Evolutionary conservation across 2,113 vertebrate genomes (phyloP), one percentile per base, ranked within the genome.

Genomic region (Erythrolamprus reginae): DNA sequence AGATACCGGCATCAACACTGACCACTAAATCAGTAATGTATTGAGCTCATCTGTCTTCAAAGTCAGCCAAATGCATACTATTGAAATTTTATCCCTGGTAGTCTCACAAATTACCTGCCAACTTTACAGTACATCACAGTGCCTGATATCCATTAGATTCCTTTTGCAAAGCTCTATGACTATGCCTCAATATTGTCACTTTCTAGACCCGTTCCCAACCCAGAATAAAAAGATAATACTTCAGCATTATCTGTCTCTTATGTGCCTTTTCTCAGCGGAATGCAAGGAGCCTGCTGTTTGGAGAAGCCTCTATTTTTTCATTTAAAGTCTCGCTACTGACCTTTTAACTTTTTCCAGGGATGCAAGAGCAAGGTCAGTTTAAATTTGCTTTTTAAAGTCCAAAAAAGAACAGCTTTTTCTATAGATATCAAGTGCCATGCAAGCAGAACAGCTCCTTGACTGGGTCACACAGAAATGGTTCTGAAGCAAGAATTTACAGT

Each of bases 1-100:
- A 84, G 77, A 47, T 61, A 61, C 86, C 24, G 24, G 45, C 86
- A 90, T 90, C 89, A 90, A 86, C 83, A 90, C 52, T 90, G 89
- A 90, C 89, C 89, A 77, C 87, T 90, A 90, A 86, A 65, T 52
- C 58, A 33, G 33, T 87, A 87, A 90, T 55, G 12, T 51, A 86
- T 47, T 90, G 50, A 52, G 50, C n/a, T 17, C 84, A 90, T 90
- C 61, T 55, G 50, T 86, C 89, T 87, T 90, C 77, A 42, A 87
- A 23, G 61, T 47, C 61, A 86, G 38, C 89, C 50, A 86, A 86
- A 87, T 77, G 50, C 58, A 77, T 45, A 52, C 58, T 90, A 47
- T 82, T 86, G 50, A 82, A 82, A 50, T 90, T 61, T 86, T 87
- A 86, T 47, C 58, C 61, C 55, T 52, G 70, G 21, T 38, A 47